Conservation (phyloP, 2,888 invertebrate genomes). For the Euplagia quadripunctaria region DNA sequence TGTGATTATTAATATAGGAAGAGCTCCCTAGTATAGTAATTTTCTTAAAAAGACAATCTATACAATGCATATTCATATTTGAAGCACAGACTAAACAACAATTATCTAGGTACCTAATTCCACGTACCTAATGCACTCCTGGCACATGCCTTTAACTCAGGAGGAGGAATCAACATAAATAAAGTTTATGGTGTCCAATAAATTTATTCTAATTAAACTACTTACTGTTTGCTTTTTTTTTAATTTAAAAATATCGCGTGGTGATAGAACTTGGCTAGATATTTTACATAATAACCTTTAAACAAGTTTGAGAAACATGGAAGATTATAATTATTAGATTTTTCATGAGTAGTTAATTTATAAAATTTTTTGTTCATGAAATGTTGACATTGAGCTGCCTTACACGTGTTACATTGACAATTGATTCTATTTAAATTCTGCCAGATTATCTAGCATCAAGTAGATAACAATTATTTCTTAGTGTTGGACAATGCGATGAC, state of each 20-base stretch:
- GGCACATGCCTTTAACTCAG: background rate
- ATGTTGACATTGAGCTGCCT: slow-evolving; percentile 4
- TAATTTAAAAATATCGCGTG: background rate
- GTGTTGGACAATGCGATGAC: slow-evolving; percentile 67
- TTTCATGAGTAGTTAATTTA: background rate
- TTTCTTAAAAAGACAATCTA: background rate
- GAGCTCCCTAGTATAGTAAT: no score
- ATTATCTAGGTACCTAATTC: no score
- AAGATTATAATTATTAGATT: background rate
- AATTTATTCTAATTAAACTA: background rate
- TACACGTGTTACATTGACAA: slow-evolving; percentile 1
- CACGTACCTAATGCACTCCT: background rate
- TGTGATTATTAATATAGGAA: no score
- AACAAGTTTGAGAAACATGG: background rate
- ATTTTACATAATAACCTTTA: background rate
- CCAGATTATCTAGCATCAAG: slow-evolving; percentile 24
- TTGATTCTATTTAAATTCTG: slow-evolving; percentile 48
- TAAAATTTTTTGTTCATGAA: background rate
- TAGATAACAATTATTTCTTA: slow-evolving; percentile 33
- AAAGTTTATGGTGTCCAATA: background rate
- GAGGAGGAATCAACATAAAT: background rate
- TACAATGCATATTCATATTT: background rate
- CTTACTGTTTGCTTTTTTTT: background rate
- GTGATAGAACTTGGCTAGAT: background rate
- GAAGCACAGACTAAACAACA: background rate